A percentile compares a stretch with the other conserved stretches of the same genome.
Conservation (phyloP, 2,113 vertebrate species). For the Ascaphus truei region DNA sequence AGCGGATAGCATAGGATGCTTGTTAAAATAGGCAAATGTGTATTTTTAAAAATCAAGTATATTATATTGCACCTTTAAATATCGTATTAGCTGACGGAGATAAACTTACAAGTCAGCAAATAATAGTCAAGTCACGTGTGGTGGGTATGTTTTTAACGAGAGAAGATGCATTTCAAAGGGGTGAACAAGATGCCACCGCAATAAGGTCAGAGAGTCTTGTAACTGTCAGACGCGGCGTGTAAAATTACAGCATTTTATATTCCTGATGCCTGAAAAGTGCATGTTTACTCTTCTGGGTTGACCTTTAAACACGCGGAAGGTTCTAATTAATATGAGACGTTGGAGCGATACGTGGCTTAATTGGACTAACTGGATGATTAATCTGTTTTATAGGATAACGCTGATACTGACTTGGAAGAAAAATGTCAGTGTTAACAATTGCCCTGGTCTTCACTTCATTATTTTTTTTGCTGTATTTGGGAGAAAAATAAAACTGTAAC, state of each 20-base stretch:
- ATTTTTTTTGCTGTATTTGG: slow-evolving; percentile 19
- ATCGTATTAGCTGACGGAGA: not conserved
- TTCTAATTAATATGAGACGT: slow-evolving; percentile 27
- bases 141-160: not conserved
- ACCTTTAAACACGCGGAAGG: slow-evolving; percentile 33
- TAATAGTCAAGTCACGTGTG: not conserved
- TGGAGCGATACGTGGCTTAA: slow-evolving; percentile 21
- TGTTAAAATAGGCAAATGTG: not conserved
- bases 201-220: slow-evolving; percentile 31
- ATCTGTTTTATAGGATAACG: slow-evolving; percentile 30
- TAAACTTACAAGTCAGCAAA: slow-evolving; percentile 9
- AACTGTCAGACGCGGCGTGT: slow-evolving; percentile 26
- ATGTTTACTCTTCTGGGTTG: slow-evolving; percentile 29
- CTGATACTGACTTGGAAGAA: slow-evolving; percentile 24
- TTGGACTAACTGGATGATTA: slow-evolving; percentile 32
- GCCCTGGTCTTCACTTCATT: slow-evolving; percentile 24
- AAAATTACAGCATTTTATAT: slow-evolving; percentile 30
- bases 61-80: not conserved
- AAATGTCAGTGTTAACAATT: slow-evolving; percentile 33
- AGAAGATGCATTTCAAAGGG: slow-evolving; percentile 16
- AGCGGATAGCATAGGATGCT: not conserved
- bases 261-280: slow-evolving; percentile 25
- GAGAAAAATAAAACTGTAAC: not conserved
- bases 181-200: not conserved
- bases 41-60: not conserved